phyloP scores from a whole-genome alignment of 2,888 invertebrate species.

The Ypsolopha scabrella region DNA sequence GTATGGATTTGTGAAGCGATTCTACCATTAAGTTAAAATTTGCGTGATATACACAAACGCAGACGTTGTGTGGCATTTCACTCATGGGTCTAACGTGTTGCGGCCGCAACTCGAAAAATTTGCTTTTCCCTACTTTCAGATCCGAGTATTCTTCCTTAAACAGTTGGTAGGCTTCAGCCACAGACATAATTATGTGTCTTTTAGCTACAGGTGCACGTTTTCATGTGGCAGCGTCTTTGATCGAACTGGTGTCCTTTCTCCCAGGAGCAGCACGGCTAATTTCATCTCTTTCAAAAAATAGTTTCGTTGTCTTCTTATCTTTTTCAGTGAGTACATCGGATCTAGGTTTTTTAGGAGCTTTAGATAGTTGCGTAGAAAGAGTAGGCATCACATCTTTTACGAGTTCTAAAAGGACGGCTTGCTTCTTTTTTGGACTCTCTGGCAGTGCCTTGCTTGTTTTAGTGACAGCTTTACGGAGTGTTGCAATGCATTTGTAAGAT shows the following conservation, averaged over 20 bases:
- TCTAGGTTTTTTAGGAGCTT: background rate
- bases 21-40: conserved; percentile 3
- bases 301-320: background rate
- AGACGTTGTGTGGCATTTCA: conserved; percentile 6
- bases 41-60: conserved; percentile 4
- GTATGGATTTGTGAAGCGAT: background rate
- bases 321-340: background rate
- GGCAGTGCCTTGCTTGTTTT: background rate
- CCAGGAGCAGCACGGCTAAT: conserved; percentile 7
- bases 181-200: conserved; percentile 8
- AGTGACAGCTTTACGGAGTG: background rate
- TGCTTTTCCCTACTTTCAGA: conserved; percentile 4
- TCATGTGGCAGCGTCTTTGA: conserved; percentile 1
- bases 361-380: background rate
- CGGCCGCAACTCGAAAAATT: conserved; percentile 6
- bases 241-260: conserved; percentile 6
- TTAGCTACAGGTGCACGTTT: conserved; percentile 5
- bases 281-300: conserved; percentile 5
- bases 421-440: background rate
- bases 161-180: conserved; percentile 6
- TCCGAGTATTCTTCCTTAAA: conserved; percentile 4
- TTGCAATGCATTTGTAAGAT: background rate
- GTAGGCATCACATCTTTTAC: background rate
- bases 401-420: background rate
- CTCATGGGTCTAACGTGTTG: conserved; percentile 4